Evolutionary conservation across 2,113 vertebrate species (phyloP), one percentile per base, ranked within the genome.

Genomic region (Lagopus muta): DNA sequence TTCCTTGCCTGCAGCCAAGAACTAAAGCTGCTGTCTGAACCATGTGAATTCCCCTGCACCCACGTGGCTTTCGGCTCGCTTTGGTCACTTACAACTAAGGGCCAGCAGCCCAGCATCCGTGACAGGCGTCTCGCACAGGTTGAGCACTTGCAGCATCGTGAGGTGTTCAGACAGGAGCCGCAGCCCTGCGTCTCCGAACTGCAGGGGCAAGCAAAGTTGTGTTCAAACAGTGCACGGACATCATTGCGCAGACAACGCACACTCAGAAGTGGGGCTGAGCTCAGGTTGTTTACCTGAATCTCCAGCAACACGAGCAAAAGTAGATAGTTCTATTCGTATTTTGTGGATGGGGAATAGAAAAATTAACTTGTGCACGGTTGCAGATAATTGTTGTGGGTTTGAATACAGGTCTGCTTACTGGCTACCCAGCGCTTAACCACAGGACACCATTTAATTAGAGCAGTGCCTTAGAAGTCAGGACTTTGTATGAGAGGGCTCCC

Each of bases 111-210:
- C 99, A 0, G 99, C 98, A 11, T 99, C 99, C 0, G 99, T 99
- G 70, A 99, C 99, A 0, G 99, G 99, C 1, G 99, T 99, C 98
- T 99, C 99, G 48, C 99, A 99, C 96, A 99, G 98, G 98, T 99
- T 99, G 95, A 99, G 98, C 94, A 99, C 99, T 98, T 99, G 99
- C 86, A 99, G 98, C 97, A 99, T 99, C 45, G 99, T 99, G 98
- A 99, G 98, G 95, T 99, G 99, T 94, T 99, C 99, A 0, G 99
- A 99, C 72, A 99, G 97, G 92, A 99, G 98, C 97, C 99, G 98
- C 94, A 99, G 94, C 75, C 99, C 99, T 1, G 99, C 98, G 19
- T 99, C 99, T 70, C 99, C 99, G 6, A 99, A 99, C 99, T 99
- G 96, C 1, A 45, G 84, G 79, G 55, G 6, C 67, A 86, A 89